Base-by-base conservation (phyloP, 2,888 invertebrate species). In the Drosophila seclusa region DNA sequence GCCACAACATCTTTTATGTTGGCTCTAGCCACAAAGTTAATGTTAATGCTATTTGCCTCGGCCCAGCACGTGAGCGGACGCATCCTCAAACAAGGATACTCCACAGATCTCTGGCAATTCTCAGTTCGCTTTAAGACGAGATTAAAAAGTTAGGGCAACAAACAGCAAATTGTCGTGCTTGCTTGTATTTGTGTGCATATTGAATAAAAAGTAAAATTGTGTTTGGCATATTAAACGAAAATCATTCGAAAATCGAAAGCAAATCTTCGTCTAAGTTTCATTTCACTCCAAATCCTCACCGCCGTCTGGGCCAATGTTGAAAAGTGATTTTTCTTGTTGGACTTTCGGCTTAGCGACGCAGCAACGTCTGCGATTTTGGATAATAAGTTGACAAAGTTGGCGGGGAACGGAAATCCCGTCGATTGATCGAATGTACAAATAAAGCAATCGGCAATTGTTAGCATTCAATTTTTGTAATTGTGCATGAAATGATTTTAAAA, bases 291-390 rank as follows among this genome's bases (percentile, higher is more conserved):
- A 38, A 38, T 29, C 38, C 38, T 5, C 34, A 27, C 60, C 29
- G 29, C 34, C n/a, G 40, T 57, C 57, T 27, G 52, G 59, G 60
- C 40, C 58, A 60, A 53, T 49, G 71, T 64, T 29, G 75, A 87
- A 87, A 88, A 88, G 89, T 87, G 89, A 88, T 89, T 89, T 88
- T 82, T 88, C 89, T 83, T 88, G 88, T 88, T 76, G 76, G 78
- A 78, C 81, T 82, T 78, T 74, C 67, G 80, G 82, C 83, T 87
- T 87, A 88, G 78, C 83, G 72, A 87, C 50, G 59, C 77, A 83
- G 85, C 83, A 79, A 60, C 71, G 70, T 87, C 78, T 68, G 77
- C 79, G 67, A 73, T 71, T 87, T 83, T 62, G 62, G 62, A 68
- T 81, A 79, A 86, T 80, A 79, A 80, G 61, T 76, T 64, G 52